Percentiles rank a stretch among this genome's conserved stretches.
Evolutionary conservation across 2,888 invertebrate species (phyloP).

Genomic region (Timandra comae): DNA sequence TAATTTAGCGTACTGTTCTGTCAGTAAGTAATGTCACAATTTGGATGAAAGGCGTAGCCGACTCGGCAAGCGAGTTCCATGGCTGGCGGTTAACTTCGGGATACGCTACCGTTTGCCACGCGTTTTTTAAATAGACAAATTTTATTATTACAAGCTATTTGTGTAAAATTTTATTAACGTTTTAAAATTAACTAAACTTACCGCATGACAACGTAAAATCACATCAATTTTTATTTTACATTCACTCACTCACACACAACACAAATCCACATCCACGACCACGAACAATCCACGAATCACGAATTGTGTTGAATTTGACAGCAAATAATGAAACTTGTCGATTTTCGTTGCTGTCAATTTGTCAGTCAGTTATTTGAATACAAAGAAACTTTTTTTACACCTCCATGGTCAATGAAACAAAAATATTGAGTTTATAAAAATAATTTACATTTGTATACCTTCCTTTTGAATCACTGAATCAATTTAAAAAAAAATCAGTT

Average conservation of each 20-base stretch:
- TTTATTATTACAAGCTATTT: conserved; percentile 3
- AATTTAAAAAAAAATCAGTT: no score
- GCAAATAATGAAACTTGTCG: no score
- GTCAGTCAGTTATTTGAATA: no score
- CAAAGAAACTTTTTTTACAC: no score
- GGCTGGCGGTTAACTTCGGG: conserved; percentile 67
- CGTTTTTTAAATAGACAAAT: conserved; percentile 3
- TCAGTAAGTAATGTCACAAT: conserved; percentile 32
- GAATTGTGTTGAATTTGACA: conserved; percentile 30
- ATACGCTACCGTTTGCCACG: conserved; percentile 42
- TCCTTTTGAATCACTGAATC: no score
- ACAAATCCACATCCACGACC: conserved; percentile 52
- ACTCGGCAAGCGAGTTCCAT: conserved; percentile 35
- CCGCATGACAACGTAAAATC: conserved; percentile 63
- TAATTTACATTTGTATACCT: no score
- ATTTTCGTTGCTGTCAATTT: no score
- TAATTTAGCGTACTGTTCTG: conserved; percentile 5
- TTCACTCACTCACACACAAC: conserved; percentile 62
- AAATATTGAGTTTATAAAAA: no score
- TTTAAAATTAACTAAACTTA: conserved; percentile 41
- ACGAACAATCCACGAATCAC: conserved; percentile 47
- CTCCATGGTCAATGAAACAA: no score
- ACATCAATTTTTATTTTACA: conserved; percentile 46
- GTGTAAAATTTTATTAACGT: conserved; percentile 1
- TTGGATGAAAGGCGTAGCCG: conserved; percentile 58